Evolutionary conservation across 2,113 vertebrate genomes (phyloP).

Genomic region (Oxyruncus cristatus): DNA sequence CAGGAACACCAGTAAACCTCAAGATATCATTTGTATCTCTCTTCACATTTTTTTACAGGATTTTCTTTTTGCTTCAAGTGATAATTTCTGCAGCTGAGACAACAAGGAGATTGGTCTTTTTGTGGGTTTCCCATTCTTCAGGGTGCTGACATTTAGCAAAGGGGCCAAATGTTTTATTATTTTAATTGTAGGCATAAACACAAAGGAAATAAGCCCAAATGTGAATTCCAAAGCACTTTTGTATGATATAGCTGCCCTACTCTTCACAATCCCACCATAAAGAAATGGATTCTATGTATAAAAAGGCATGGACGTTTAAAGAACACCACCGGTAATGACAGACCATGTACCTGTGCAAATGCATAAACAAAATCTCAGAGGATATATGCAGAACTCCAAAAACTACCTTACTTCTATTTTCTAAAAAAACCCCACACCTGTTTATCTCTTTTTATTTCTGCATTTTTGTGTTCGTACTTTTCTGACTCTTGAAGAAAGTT

Average conservation of each 20-base stretch:
- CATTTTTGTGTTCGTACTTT: not conserved
- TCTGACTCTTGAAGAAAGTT: not conserved
- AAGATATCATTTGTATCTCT: not conserved
- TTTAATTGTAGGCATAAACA: not conserved
- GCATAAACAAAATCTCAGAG: not conserved
- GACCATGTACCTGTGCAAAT: not conserved
- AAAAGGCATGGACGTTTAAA: not conserved
- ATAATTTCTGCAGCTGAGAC: not conserved
- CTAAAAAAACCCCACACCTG: rapidly evolving
- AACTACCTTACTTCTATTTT: not conserved
- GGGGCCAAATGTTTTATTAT: not conserved
- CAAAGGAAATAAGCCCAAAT: not conserved
- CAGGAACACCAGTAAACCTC: not conserved
- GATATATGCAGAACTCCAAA: not conserved
- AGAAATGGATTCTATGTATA: not conserved
- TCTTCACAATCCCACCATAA: not conserved
- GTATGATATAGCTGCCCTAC: not conserved
- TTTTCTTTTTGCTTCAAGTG: slow-evolving; percentile 1
- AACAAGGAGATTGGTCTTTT: not conserved
- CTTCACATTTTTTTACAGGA: not conserved
- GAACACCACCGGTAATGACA: not conserved
- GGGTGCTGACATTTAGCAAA: not conserved
- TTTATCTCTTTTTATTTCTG: not conserved
- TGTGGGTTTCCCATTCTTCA: not conserved
- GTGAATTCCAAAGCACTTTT: not conserved